phyloP scores from a whole-genome alignment of 2,113 vertebrate species.

The Cebus imitator region DNA sequence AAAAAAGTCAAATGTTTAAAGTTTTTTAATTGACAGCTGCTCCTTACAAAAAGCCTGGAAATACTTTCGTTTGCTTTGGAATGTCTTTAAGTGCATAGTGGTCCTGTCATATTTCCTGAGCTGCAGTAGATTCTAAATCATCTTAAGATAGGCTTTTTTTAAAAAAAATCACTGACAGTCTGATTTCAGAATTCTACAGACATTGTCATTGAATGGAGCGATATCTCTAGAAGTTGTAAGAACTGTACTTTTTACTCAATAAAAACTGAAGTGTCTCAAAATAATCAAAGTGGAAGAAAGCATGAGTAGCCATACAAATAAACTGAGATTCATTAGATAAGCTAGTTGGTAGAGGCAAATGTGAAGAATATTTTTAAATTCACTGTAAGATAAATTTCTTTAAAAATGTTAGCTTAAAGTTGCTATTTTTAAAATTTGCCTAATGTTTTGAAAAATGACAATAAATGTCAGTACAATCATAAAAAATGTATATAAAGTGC shows the following conservation, averaged over 20 bases:
- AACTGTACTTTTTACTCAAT: neutral
- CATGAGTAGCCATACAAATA: neutral
- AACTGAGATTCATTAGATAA: slow-evolving; percentile 23
- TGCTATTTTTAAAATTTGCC: slow-evolving; percentile 54
- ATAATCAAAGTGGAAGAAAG: neutral
- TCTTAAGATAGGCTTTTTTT: neutral
- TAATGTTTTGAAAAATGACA: slow-evolving; percentile 50
- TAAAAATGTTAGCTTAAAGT: slow-evolving; percentile 56
- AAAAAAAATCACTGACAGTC: neutral
- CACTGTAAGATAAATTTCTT: slow-evolving; percentile 45
- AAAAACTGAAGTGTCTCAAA: slow-evolving; percentile 8
- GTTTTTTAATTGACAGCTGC: neutral
- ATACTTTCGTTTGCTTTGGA: neutral
- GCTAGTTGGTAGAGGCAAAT: neutral
- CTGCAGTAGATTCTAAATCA: neutral
- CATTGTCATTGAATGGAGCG: neutral
- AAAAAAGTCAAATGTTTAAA: neutral
- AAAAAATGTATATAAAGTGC: slow-evolving; percentile 30
- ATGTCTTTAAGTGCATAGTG: neutral
- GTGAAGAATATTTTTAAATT: slow-evolving; percentile 57
- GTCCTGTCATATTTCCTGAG: neutral
- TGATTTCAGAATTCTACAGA: slow-evolving; percentile 3
- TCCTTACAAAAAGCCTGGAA: neutral
- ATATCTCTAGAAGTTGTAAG: neutral
- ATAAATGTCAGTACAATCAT: slow-evolving; percentile 52